Evolutionary conservation across 2,888 invertebrate genomes (phyloP), one percentile per base, ranked within the genome.

Genomic region (Pyrrhia umbra): DNA sequence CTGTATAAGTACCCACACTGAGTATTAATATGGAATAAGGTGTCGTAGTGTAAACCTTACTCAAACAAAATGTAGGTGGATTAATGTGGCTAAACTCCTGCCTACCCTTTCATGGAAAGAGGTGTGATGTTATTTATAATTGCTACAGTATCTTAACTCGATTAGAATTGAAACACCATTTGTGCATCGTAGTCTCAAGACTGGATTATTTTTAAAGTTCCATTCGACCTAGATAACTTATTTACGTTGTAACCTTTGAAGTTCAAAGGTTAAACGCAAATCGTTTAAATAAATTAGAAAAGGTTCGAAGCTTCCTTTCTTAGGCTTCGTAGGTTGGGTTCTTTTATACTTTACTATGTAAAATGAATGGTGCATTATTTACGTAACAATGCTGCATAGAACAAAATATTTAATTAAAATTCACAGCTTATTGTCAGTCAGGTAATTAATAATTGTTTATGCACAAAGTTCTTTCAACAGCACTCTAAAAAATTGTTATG

Each of bases 171-270:
- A 40, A 42, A n/a, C 2, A 43, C 37, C 13, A 13, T 62, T n/a
- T 21, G 47, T 54, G 27, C 45, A 55, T 40, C 34, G 15, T n/a
- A n/a, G n/a, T 43, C 23, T 46, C n/a, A 43, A 23, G 51, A 45
- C 25, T 5, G 25, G 21, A 34, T 64, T 71, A 72, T 72, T 56
- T 71, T 64, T 68, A 74, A 49, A 68, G 59, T 61, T 51, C 43
- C 58, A 54, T 55, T 57, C 49, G 50, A 60, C 68, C 55, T 47
- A 47, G 49, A 56, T 56, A 52, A 42, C 47, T 43, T 58, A 73
- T 73, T 67, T 30, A 68, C 43, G 55, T 47, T 56, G 37, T 65
- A 51, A 70, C 57, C 75, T 70, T 67, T 68, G 18, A 66, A 63
- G 64, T 46, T 57, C 60, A 76, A 61, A 76, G 71, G 76, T 70